Base-by-base conservation (phyloP, 2,797 vertebrate species). In the Scolopax bukidnonensis region DNA sequence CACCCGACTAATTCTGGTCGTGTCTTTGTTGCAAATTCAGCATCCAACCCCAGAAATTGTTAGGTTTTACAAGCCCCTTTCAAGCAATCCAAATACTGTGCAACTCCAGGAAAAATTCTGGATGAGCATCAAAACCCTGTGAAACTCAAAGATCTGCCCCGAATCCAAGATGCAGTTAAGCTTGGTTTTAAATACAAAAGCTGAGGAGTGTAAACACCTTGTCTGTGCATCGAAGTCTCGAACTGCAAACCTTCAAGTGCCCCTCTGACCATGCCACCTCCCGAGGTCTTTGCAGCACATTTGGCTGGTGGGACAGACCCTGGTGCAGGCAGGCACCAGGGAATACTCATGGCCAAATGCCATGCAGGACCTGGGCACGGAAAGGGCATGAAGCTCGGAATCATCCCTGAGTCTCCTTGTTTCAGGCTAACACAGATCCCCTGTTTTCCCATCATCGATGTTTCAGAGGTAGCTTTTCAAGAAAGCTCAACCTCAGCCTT, bases 1-100 rank as follows among this genome's bases (percentile, higher is more conserved):
- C 93, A 86, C 87, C 75, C 69, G 54, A 16, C 83, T 53, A 75
- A 12, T 33, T 61, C 80, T 91, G 87, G 17, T 53, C 15, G 4
- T 56, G 73, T 27, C 89, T 88, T 65, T 71, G 82, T 33, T 92
- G 94, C 76, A 73, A 86, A 87, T 91, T 81, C 87, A 93, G 64
- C 56, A 75, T 65, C 79, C 84, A 88, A 83, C 36, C 80, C 57
- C 81, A 90, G 87, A 88, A 84, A 93, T 16, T 32, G 54, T 76
- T 68, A 21, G 17, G 36, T 68, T 96, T 96, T 94, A 87, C 76
- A 84, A 86, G 79, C 9, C 75, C 51, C 53, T 91, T 87, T 87
- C 75, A 91, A 93, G 93, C 69, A 94, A 93, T 64, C 19, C 5
- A 0, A 90, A 90, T 10, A 30, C 84, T 23, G 28, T 20, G 61